Evolutionary conservation across 2,797 vertebrate species (phyloP), one percentile per base, ranked within the genome.

Genomic region (Luscinia megarhynchos): DNA sequence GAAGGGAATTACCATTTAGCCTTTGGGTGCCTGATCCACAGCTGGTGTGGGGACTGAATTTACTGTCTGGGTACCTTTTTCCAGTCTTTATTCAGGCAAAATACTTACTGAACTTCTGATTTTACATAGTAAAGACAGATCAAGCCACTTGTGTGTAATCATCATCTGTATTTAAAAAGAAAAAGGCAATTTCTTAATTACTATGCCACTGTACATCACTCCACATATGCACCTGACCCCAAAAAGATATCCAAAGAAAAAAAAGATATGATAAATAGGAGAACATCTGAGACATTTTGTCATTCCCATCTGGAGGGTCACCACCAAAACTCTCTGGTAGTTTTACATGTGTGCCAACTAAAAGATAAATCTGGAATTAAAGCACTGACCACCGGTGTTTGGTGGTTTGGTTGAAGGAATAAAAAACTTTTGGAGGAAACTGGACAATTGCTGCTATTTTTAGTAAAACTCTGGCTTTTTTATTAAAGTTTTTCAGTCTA

Each of bases 181-280:
- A 78, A 81, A 90, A 75, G 43, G 3, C 9, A 73, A 46, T 24
- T 62, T 24, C 15, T 50, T 64, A 14, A 15, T 30, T 30, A 14
- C 7, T 51, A 7, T 55, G 59, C 13, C 27, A 26, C 38, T 4
- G 1, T 48, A 15, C 12, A 40, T 58, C 68, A 58, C 14, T 30
- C 15, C 3, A 11, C 13, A 19, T 24, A 24, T 6, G 32, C 23
- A 8, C 2, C 1, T 6, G 1, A 68, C 9, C 15, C 7, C 13
- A 3, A 38, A 79, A 90, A 91, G n/a, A 59, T 19, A 51, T 11
- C 29, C 58, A 72, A 26, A 75, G 38, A 59, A 84, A 27, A 27
- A 9, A 90, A 73, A 18, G 4, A 14, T 12, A 48, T 15, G 26
- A 62, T 21, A 86, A 64, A 73, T 24, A 6, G n/a, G 26, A 77